Base-by-base conservation (phyloP, 2,888 invertebrate genomes). In the Listrodromus nycthemerus region DNA sequence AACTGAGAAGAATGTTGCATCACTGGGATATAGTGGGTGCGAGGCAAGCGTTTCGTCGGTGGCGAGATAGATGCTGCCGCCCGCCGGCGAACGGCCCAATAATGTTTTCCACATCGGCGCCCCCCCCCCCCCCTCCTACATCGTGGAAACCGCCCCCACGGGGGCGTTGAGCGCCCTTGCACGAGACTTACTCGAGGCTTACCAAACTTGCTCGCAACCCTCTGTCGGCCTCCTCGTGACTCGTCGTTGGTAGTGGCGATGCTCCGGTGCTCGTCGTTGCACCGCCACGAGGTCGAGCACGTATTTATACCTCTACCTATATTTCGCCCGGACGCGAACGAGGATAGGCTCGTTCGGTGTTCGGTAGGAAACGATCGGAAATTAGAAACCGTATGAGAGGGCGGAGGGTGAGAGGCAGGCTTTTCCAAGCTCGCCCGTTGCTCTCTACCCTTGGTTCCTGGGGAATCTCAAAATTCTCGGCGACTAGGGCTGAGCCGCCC, bases 301-400 rank as follows among this genome's bases (percentile, higher is more conserved):
- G 73, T 78, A 73, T 73, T 30, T 61, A 73, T 69, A 55, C 45
- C 33, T 24, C 58, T 27, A 61, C 58, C 16, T 30, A 61, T 61
- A 61, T 61, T 61, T 61, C 24, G 16, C 75, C 48, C 30, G 77
- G 80, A 83, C 73, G 74, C 69, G 83, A 76, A 73, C 67, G 67
- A 80, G 52, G 73, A 61, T 61, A 80, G 73, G 67, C 77, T 83
- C 75, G 71, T 33, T 45, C 67, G 67, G 27, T 37, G 27, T 30
- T 61, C 58, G 58, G 70, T 79, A 86, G 84, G 84, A 87, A 87
- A 87, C 87, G 88, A 89, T 90, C 89, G 89, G 90, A 90, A 90
- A 90, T 90, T 90, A 89, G 90, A 89, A 88, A 86, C 86, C 87
- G 80, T 86, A 87, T 76, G 41, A 41, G 41, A 86, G 89, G 76